These are phyloP conservation scores for Delphinus delphis DNA, from an alignment of 2,113 vertebrate species.

Conservation along the genomic window DNA sequence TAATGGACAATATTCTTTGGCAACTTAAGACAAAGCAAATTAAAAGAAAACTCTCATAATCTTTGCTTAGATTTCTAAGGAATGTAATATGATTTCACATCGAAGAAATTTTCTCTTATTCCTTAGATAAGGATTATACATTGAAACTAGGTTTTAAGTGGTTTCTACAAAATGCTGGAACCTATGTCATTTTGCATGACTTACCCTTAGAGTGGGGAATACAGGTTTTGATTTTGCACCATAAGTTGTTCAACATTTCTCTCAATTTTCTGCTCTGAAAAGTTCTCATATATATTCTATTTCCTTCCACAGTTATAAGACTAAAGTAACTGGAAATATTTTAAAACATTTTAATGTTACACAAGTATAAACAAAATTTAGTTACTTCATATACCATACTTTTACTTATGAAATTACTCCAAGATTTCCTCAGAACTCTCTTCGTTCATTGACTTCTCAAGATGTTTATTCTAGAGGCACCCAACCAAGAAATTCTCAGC, in stretches of 20 bases:
- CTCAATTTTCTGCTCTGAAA: not conserved
- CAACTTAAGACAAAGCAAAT: not conserved
- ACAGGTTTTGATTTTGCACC: not conserved
- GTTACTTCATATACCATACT: not conserved
- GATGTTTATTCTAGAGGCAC: not conserved
- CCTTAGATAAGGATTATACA: not conserved
- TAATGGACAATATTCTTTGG: not conserved
- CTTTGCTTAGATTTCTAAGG: not conserved
- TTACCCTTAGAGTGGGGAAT: not conserved
- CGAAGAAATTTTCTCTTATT: not conserved
- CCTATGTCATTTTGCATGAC: not conserved
- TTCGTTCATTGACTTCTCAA: not conserved
- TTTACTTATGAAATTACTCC: not conserved
- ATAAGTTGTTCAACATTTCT: not conserved
- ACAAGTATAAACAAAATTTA: not conserved
- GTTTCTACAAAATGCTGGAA: not conserved
- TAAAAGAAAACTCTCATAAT: not conserved
- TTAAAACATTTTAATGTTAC: not conserved
- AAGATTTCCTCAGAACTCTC: not conserved
- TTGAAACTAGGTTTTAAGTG: not conserved
- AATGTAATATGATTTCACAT: not conserved
- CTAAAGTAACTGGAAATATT: not conserved
- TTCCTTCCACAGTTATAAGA: not conserved
- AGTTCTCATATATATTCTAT: not conserved
- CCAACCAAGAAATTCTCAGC: slow-evolving; percentile 35